Evolutionary conservation across 2,888 invertebrate species (phyloP).

Genomic region (Nomada fucata): DNA sequence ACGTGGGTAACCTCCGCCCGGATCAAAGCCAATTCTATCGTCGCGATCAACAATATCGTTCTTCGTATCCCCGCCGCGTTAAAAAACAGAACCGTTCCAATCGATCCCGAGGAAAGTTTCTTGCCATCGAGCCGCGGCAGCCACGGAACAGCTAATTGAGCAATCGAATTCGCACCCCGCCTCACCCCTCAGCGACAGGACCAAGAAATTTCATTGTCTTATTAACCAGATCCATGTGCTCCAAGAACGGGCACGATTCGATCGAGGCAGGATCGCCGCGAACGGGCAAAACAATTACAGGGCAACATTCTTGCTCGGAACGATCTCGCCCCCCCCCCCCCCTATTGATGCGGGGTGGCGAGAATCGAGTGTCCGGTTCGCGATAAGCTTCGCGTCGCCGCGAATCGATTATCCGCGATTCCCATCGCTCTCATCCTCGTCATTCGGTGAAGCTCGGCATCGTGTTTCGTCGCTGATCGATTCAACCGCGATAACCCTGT

Average conservation of each 20-base stretch:
- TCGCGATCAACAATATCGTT: too few species aligned
- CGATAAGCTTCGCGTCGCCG: slow-evolving; percentile 23
- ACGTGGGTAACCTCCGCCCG: too few species aligned
- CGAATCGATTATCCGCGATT: slow-evolving; percentile 41
- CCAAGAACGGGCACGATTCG: not conserved
- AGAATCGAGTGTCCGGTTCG: slow-evolving; percentile 27
- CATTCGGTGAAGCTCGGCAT: slow-evolving; percentile 46
- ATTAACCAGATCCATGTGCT: too few species aligned
- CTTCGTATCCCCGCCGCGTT: too few species aligned
- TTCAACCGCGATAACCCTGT: slow-evolving; percentile 47
- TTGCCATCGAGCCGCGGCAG: too few species aligned
- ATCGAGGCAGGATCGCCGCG: not conserved
- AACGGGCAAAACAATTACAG: slow-evolving; percentile 19
- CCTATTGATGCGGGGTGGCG: not conserved
- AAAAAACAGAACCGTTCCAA: too few species aligned
- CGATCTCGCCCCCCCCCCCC: slow-evolving; percentile 1
- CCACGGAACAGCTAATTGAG: too few species aligned
- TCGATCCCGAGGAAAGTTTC: too few species aligned
- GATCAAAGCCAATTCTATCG: too few species aligned
- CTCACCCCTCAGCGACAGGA: not conserved
- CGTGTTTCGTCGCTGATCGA: slow-evolving; percentile 56
- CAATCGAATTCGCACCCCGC: not conserved
- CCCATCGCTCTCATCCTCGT: slow-evolving; percentile 30
- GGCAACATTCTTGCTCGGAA: slow-evolving; percentile 9
- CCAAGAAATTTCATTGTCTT: not conserved